A percentile compares a stretch with the other conserved stretches of the same genome.
Evolutionary conservation across 2,797 vertebrate genomes (phyloP).

Genomic region (Eremophila alpestris): DNA sequence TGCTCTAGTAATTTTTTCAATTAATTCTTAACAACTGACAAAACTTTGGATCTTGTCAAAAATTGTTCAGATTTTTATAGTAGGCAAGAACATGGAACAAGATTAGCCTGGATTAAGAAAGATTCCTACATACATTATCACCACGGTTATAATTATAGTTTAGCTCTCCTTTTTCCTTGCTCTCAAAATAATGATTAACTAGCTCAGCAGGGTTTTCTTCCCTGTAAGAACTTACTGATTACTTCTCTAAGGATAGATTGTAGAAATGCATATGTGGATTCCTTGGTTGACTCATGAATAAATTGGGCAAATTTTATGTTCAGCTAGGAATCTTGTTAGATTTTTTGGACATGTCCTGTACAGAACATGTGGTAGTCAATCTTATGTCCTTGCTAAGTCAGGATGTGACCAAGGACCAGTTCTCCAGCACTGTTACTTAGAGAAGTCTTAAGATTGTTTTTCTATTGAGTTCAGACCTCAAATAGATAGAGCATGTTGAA

Average conservation of each 20-base stretch:
- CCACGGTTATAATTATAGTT: conserved; percentile 45
- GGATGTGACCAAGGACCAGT: neutral
- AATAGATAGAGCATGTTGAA: neutral
- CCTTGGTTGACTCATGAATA: neutral
- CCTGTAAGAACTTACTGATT: neutral
- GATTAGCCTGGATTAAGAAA: conserved; percentile 37
- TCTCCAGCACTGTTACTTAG: neutral
- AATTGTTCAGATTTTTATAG: conserved; percentile 75
- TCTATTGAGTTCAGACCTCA: neutral
- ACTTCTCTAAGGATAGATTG: neutral
- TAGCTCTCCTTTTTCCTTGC: neutral
- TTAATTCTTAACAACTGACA: conserved; percentile 86
- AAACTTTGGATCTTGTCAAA: conserved; percentile 82
- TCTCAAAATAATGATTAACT: conserved; percentile 40
- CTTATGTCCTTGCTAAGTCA: neutral
- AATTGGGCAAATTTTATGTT: neutral
- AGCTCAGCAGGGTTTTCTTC: conserved; percentile 26
- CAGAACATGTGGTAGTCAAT: neutral
- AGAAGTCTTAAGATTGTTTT: neutral
- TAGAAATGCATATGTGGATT: neutral
- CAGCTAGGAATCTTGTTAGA: neutral
- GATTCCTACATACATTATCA: conserved; percentile 31
- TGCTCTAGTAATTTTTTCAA: conserved; percentile 84
- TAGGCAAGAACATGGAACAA: conserved; percentile 60
- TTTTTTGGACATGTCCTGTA: neutral